A percentile compares a stretch with the other conserved stretches of the same genome.
These are phyloP conservation scores for Xiphophorus birchmanni DNA, from an alignment of 2,797 vertebrate genomes.

Conservation along the genomic window DNA sequence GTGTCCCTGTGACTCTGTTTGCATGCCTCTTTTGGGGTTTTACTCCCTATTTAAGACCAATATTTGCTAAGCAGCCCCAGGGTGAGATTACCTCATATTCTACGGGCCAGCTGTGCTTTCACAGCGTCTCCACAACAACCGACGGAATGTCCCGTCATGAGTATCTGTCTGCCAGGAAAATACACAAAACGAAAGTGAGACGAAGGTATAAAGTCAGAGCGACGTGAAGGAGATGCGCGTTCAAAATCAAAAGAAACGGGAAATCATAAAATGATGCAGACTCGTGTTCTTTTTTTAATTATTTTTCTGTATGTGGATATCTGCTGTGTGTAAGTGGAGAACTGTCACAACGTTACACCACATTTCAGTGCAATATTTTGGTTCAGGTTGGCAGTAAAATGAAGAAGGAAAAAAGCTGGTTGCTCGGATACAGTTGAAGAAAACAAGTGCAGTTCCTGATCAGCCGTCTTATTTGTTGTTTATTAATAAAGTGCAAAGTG, in stretches of 20 bases:
- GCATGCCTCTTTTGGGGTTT: conserved; percentile 80
- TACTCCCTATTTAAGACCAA: conserved; percentile 92
- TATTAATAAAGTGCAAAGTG: neutral
- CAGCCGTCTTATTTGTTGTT: neutral
- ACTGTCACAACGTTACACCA: neutral
- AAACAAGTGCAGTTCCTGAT: neutral
- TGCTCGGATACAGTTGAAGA: neutral
- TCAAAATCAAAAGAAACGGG: conserved; percentile 20
- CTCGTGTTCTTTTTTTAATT: neutral
- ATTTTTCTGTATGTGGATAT: neutral
- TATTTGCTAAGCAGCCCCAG: conserved; percentile 93
- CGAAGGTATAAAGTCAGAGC: conserved; percentile 42
- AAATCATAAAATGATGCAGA: neutral
- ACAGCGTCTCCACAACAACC: conserved; percentile 90
- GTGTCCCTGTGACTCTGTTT: conserved; percentile 42
- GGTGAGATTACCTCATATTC: conserved; percentile 96
- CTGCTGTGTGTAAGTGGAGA: neutral
- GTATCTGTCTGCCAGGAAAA: conserved; percentile 91
- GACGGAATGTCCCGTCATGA: conserved; percentile 90
- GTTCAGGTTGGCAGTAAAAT: neutral
- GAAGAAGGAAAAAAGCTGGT: neutral
- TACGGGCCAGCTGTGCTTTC: conserved; percentile 94
- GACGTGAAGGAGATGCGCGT: conserved; percentile 46
- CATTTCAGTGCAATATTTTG: neutral
- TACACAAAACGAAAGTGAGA: conserved; percentile 68